Evolutionary conservation across 2,888 invertebrate genomes (phyloP), one percentile per base, ranked within the genome.

Genomic region (Drosophila conformis): DNA sequence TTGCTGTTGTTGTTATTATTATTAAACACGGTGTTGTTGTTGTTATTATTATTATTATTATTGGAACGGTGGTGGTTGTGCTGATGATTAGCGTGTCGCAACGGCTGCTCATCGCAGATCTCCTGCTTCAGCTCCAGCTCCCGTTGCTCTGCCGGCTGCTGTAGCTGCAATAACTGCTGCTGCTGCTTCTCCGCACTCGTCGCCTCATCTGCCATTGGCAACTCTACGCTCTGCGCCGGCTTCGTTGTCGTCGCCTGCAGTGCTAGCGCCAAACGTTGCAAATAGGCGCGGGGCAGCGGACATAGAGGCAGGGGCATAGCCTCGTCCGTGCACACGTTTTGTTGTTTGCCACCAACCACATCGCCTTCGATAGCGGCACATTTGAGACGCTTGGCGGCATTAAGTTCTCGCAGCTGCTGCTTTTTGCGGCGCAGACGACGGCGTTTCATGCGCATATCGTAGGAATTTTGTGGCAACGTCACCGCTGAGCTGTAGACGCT

Each of bases 1-100:
- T 80, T 89, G 83, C 82, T 88, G 70, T 80, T 85, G 82, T 82
- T 89, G 80, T 76, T 76, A 61, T 87, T 90, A 74, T 76, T 76
- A 61, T 87, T 90, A 74, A 87, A 81, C 82, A 87, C 80, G 79
- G 80, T 90, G 82, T 91, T 91, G 77, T 90, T 87, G 49, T 82
- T 82, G 18, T 79, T 68, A 10, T 80, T 80, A 52, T 82, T 82
- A n/a, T 78, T 67, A 11, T 58, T 73, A 52, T 78, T 77, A 78
- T 76, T 87, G 88, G 90, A 87, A 89, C 87, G 87, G 88, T 87
- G 86, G 87, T 83, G 84, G 52, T 52, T 31, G 52, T 33, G 52
- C 77, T 83, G 89, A 79, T 85, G 81, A 84, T 86, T 89, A 76
- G 76, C 85, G 53, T 77, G 78, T 73, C 82, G 78, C 61, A 80